Evolutionary conservation across 2,888 invertebrate genomes (phyloP).

Genomic region (Ornithoptera priamus): DNA sequence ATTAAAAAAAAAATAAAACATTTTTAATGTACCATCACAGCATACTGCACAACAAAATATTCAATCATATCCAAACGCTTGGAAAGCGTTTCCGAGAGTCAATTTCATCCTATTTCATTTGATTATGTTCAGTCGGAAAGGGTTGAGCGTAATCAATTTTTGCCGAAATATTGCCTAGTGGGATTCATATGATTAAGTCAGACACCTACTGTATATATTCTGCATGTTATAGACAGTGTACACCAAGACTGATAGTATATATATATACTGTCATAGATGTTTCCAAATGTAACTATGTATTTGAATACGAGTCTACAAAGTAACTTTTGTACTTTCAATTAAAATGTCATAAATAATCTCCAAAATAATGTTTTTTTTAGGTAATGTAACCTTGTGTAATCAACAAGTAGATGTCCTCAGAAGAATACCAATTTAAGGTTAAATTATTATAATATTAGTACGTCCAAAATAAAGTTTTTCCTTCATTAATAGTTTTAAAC

Average conservation of each 20-base stretch:
- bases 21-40: constrained; percentile 6
- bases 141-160: constrained; percentile 65
- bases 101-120: constrained; percentile 56
- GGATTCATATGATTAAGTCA: constrained; percentile 37
- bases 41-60: constrained; percentile 20
- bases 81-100: constrained; percentile 49
- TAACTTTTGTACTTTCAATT: too few species aligned
- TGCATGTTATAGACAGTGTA: constrained; percentile 35
- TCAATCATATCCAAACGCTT: constrained; percentile 34
- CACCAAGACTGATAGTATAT: too few species aligned
- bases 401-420: too few species aligned
- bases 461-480: too few species aligned
- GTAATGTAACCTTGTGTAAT: too few species aligned
- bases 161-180: constrained; percentile 56
- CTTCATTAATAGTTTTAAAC: neutral
- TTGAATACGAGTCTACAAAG: too few species aligned
- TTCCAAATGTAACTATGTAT: too few species aligned
- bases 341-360: too few species aligned
- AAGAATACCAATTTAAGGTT: too few species aligned
- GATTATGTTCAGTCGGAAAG: constrained; percentile 58
- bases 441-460: too few species aligned
- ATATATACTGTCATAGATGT: too few species aligned
- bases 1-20: constrained; percentile 14
- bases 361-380: too few species aligned
- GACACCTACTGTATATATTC: constrained; percentile 51